Base-by-base conservation (phyloP, 2,113 vertebrate species). In the Leptobrachium ailaonicum region DNA sequence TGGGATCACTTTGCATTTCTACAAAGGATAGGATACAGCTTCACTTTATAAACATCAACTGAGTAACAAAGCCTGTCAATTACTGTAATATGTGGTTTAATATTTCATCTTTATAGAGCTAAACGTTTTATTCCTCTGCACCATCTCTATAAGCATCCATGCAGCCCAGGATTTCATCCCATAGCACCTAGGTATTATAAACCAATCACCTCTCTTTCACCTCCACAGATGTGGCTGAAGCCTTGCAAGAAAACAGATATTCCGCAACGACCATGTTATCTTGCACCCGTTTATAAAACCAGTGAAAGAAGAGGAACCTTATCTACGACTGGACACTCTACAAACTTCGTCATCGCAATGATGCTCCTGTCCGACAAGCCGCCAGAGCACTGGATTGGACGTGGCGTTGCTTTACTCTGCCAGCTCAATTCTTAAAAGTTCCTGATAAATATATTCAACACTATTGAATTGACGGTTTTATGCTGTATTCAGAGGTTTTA, bases 301-400 rank as follows among this genome's bases (percentile, higher is more conserved):
- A 94, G 95, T 0, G 94, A 98, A 86, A 90, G 96, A 44, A 90
- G 95, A 13, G 96, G 95, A 2, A 92, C 92, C 0, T 82, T 97
- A 60, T 97, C 96, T 66, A 95, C 96, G 41, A 96, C 94, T 0
- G 96, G 95, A 3, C 95, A 96, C 56, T 97, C 95, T 68, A 98
- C 95, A 20, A 98, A 96, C 64, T 97, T 95, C 0, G 94, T 96
- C 58, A 92, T 95, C 0, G 88, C 94, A 44, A 91, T 95, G 92
- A 92, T 88, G 3, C 93, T 98, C 3, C 90, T 91, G 82, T 91
- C 95, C 0, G 87, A 93, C 11, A 81, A 92, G 0, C 85, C 91
- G 0, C 79, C 89, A 0, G 93, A 95, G 41, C 95, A 96, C 90
- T 96, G 95, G 95, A 93, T 96, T 71, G 88, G 92, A 3, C 86